Percentiles rank a stretch among this genome's conserved stretches.
Evolutionary conservation across 2,797 vertebrate species (phyloP).

Genomic region (Danio aesculapii): DNA sequence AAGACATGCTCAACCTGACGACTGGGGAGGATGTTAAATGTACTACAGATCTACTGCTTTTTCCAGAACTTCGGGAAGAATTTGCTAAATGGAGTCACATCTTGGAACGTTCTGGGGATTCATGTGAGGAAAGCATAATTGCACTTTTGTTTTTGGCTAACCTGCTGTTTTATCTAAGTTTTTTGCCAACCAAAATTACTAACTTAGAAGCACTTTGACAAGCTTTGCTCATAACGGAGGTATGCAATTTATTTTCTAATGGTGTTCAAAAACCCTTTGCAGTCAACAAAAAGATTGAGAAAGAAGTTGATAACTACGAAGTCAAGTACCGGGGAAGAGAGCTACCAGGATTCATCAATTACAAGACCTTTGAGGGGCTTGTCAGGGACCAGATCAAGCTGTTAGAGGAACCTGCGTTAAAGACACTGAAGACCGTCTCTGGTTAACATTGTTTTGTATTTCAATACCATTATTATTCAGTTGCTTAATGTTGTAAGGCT

Average conservation of each 20-base stretch:
- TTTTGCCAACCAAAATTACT: neutral
- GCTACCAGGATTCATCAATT: constrained; percentile 87
- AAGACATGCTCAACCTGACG: constrained; percentile 72
- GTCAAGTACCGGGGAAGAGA: constrained; percentile 82
- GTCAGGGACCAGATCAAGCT: constrained; percentile 78
- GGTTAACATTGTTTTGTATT: constrained; percentile 64
- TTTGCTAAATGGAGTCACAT: constrained; percentile 71
- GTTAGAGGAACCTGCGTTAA: constrained; percentile 83
- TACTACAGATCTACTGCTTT: constrained; percentile 69
- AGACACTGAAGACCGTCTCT: constrained; percentile 71
- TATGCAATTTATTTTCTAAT: neutral
- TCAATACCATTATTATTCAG: neutral
- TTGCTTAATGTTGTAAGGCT: neutral
- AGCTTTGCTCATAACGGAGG: neutral
- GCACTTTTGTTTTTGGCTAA: neutral
- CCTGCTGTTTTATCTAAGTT: too few species aligned
- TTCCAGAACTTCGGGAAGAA: constrained; percentile 69
- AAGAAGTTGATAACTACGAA: constrained; percentile 73
- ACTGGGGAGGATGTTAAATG: constrained; percentile 76
- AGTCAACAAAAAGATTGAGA: constrained; percentile 70
- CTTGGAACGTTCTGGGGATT: constrained; percentile 60
- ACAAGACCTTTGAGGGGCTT: constrained; percentile 85
- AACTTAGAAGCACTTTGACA: neutral
- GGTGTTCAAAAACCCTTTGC: constrained; percentile 28
- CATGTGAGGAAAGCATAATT: constrained; percentile 61